Percentiles rank a stretch among this genome's conserved stretches.
These are phyloP conservation scores for Trichechus manatus DNA, from an alignment of 2,113 vertebrate species.

Conservation along the genomic window DNA sequence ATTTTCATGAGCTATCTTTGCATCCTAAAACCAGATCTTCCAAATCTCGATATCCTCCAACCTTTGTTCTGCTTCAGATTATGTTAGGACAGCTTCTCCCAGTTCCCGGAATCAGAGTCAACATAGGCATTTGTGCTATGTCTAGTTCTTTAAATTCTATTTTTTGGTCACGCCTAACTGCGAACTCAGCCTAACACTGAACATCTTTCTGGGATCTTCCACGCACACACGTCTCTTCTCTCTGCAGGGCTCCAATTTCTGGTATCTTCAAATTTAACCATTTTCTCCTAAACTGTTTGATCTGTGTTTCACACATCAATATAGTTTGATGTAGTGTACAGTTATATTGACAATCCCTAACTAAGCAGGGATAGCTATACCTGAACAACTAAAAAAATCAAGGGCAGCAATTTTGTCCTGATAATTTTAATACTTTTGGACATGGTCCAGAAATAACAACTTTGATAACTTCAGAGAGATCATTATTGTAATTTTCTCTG, in stretches of 20 bases:
- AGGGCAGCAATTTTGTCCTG: background rate
- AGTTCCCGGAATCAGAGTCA: accelerated
- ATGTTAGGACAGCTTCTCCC: background rate
- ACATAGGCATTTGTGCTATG: background rate
- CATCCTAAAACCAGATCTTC: background rate
- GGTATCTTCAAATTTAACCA: background rate
- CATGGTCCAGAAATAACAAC: background rate
- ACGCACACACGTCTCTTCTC: background rate
- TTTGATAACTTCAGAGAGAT: background rate
- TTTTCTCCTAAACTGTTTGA: background rate
- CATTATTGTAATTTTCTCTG: background rate
- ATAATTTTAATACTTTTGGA: background rate
- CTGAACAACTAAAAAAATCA: background rate
- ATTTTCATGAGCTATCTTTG: background rate
- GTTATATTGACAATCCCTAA: background rate
- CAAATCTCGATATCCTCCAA: background rate
- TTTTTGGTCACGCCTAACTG: background rate
- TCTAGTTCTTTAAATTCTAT: background rate
- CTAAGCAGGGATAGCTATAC: background rate
- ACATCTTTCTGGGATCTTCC: background rate
- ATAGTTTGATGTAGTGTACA: background rate
- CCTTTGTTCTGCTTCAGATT: background rate
- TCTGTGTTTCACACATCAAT: background rate
- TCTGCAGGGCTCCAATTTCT: background rate
- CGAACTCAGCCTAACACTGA: background rate